Percentiles rank a stretch among this genome's conserved stretches.
Conservation (phyloP, 2,113 vertebrate species). For the Silurus meridionalis region DNA sequence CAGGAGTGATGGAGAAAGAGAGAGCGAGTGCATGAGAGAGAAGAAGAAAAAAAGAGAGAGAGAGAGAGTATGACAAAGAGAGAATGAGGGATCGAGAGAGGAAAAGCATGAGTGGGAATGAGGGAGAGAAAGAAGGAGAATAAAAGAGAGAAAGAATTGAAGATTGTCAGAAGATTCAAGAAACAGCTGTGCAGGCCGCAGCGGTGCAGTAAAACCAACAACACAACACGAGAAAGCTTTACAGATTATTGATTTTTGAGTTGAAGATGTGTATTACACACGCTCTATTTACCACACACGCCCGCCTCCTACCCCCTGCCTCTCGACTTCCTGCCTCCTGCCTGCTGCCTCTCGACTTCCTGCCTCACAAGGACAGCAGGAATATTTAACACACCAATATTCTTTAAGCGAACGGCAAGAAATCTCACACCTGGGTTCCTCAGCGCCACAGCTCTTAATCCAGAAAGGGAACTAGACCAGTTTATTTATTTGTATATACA, state of each 20-base stretch:
- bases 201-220: constrained; percentile 86
- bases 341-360: constrained; percentile 52
- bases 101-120: no score
- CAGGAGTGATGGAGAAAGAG: constrained; percentile 22
- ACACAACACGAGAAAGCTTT: constrained; percentile 87
- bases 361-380: constrained; percentile 53
- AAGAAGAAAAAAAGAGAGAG: constrained; percentile 40
- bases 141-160: constrained; percentile 50
- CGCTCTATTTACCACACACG: constrained; percentile 88
- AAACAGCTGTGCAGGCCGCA: constrained; percentile 72
- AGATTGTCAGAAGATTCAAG: constrained; percentile 73
- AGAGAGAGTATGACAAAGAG: constrained; percentile 26
- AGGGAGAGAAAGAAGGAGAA: no score
- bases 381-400: not conserved
- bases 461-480: not conserved
- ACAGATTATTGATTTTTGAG: constrained; percentile 92
- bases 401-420: constrained; percentile 14
- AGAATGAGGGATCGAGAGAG: no score
- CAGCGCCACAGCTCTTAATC: constrained; percentile 27
- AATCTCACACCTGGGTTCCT: not conserved
- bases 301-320: constrained; percentile 71
- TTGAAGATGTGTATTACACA: constrained; percentile 86
- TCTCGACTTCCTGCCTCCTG: no score
- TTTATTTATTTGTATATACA: no score
- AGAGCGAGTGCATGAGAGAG: constrained; percentile 45